Percentiles rank a stretch among this genome's conserved stretches.
Conservation (phyloP, 2,888 invertebrate species). For the Dasysyrphus albostriatus region DNA sequence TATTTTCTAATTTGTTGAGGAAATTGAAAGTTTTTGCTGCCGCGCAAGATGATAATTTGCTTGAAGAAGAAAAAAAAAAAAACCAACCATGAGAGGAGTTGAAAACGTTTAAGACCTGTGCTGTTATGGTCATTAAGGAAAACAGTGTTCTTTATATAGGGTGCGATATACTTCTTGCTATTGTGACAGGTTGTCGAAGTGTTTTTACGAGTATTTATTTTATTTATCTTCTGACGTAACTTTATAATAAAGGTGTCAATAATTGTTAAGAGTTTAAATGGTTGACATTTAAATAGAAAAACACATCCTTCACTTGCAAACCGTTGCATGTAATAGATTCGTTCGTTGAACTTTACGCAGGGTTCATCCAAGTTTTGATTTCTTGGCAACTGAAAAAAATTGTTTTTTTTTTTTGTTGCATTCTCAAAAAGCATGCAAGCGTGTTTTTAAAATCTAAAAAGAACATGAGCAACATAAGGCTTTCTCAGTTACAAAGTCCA, state of each 20-base stretch:
- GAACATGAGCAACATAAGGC: too few species aligned
- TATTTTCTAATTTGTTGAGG: conserved; percentile 74
- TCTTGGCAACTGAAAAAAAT: too few species aligned
- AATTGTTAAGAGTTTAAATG: neutral
- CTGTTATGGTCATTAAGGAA: conserved; percentile 56
- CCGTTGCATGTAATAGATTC: neutral
- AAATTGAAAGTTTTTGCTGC: conserved; percentile 73
- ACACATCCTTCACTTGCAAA: neutral
- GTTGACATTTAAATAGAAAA: neutral
- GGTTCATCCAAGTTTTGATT: too few species aligned
- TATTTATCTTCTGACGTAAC: conserved; percentile 32
- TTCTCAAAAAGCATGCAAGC: too few species aligned
- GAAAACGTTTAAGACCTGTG: conserved; percentile 40
- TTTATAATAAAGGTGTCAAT: conserved; percentile 10
- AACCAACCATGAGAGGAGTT: neutral
- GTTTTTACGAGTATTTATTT: conserved; percentile 1
- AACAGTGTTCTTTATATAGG: conserved; percentile 55
- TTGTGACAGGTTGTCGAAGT: conserved; percentile 34
- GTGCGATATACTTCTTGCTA: conserved; percentile 41
- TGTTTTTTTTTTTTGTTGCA: too few species aligned
- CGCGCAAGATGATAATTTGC: conserved; percentile 23
- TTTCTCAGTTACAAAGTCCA: too few species aligned
- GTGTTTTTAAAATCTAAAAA: too few species aligned
- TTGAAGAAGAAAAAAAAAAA: neutral
- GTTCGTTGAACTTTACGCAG: too few species aligned